phyloP scores from a whole-genome alignment of 1,140 invertebrate genomes.

The Musca vetustissima region DNA sequence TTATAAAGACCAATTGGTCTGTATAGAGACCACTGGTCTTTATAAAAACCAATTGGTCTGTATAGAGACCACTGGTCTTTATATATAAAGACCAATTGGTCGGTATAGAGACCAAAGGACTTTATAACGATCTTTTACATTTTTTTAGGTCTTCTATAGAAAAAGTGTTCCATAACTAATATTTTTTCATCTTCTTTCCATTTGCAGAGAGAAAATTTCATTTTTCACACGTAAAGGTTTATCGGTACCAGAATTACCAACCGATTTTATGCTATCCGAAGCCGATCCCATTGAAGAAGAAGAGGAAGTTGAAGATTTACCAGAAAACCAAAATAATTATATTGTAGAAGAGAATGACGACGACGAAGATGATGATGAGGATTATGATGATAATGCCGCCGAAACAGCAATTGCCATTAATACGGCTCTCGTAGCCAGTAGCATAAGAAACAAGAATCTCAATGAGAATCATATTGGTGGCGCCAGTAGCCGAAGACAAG shows the following conservation, averaged over 20 bases:
- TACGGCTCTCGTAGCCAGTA: constrained; percentile 51
- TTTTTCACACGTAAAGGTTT: constrained; percentile 85
- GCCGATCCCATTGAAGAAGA: constrained; percentile 48
- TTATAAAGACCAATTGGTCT: no score
- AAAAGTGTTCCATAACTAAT: neutral
- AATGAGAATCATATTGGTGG: constrained; percentile 42
- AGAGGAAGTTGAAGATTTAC: constrained; percentile 44
- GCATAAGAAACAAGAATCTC: constrained; percentile 54
- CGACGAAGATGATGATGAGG: constrained; percentile 49
- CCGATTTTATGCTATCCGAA: constrained; percentile 58
- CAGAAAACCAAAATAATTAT: constrained; percentile 44
- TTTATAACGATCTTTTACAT: no score
- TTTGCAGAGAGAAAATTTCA: constrained; percentile 87
- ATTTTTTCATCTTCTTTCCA: constrained; percentile 37
- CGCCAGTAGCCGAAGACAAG: constrained; percentile 24
- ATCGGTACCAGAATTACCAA: constrained; percentile 74
- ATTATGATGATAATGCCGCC: constrained; percentile 44
- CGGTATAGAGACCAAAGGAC: no score
- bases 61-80: no score
- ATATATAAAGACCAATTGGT: no score
- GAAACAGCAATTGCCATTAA: constrained; percentile 53
- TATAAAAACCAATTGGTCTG: no score
- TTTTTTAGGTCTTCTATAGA: no score
- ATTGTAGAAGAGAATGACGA: constrained; percentile 40
- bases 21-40: no score